A percentile compares a stretch with the other conserved stretches of the same genome.
These are phyloP conservation scores for Leptoteleia sp. DNA, from an alignment of 1,140 invertebrate genomes.

Conservation along the genomic window DNA sequence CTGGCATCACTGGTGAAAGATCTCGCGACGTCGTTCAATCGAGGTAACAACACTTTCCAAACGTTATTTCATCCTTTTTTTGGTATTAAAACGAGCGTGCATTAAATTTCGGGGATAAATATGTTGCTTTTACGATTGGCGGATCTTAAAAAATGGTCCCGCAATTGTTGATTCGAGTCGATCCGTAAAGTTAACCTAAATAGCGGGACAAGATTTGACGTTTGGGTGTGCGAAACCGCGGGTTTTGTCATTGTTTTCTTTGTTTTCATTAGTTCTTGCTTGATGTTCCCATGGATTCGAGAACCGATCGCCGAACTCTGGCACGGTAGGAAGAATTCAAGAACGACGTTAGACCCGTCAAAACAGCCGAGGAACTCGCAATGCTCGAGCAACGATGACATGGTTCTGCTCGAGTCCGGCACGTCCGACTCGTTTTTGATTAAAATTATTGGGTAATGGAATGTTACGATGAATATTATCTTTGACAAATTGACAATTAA, in stretches of 20 bases:
- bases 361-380: constrained; percentile 64
- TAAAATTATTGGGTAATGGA: constrained; percentile 78
- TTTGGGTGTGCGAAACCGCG: background rate
- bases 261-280: constrained; percentile 65
- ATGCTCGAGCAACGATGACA: constrained; percentile 57
- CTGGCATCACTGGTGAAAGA: no score
- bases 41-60: constrained; percentile 15
- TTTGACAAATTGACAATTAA: no score
- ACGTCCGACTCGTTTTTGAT: constrained; percentile 71
- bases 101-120: background rate
- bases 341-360: constrained; percentile 67
- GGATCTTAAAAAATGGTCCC: no score
- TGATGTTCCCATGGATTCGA: constrained; percentile 80
- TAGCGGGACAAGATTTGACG: constrained; percentile 6
- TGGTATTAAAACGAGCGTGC: no score
- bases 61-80: background rate
- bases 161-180: background rate
- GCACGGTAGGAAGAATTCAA: constrained; percentile 77
- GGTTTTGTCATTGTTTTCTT: constrained; percentile 19
- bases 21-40: constrained; percentile 14
- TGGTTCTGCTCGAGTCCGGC: constrained; percentile 65
- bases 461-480: no score
- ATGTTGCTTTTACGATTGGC: background rate
- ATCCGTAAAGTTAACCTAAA: constrained; percentile 15
- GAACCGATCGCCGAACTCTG: constrained; percentile 76